phyloP scores from a whole-genome alignment of 2,888 invertebrate genomes.

The Ypsolopha sequella region DNA sequence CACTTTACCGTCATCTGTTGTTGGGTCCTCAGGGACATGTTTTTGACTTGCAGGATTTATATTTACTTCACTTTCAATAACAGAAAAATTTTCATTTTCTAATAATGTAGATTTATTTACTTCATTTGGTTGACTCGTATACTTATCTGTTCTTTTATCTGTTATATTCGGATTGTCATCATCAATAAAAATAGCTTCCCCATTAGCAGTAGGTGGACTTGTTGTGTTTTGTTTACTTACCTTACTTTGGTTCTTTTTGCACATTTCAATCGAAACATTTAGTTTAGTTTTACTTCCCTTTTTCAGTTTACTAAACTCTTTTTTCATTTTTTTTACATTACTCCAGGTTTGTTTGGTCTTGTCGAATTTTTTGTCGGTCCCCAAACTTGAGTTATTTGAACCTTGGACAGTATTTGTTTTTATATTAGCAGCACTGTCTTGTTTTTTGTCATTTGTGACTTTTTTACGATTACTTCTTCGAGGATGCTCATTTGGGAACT shows the following conservation, averaged over 20 bases:
- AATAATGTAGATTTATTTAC: neutral
- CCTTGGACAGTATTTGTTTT: constrained; percentile 23
- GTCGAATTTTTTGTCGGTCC: constrained; percentile 28
- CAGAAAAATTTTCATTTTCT: neutral
- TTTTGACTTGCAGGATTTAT: neutral
- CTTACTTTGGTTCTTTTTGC: constrained; percentile 35
- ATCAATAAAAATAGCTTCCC: constrained; percentile 25
- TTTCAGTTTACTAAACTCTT: constrained; percentile 53
- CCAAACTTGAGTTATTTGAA: constrained; percentile 25
- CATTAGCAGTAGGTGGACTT: neutral
- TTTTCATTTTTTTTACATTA: constrained; percentile 57
- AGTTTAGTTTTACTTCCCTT: constrained; percentile 49
- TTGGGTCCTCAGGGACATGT: neutral
- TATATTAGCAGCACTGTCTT: constrained; percentile 10
- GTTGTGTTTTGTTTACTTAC: constrained; percentile 8
- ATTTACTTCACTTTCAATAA: neutral
- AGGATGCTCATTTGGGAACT: constrained; percentile 36
- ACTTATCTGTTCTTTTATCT: too few species aligned
- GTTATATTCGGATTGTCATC: constrained; percentile 28
- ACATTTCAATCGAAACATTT: constrained; percentile 60
- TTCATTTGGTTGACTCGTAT: neutral
- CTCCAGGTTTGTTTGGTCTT: constrained; percentile 46
- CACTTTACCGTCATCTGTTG: too few species aligned
- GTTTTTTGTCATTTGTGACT: constrained; percentile 22
- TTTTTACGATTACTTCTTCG: constrained; percentile 49